Percentiles rank a stretch among this genome's conserved stretches.
phyloP scores from a whole-genome alignment of 2,113 vertebrate genomes.

The Henicopernis longicauda region DNA sequence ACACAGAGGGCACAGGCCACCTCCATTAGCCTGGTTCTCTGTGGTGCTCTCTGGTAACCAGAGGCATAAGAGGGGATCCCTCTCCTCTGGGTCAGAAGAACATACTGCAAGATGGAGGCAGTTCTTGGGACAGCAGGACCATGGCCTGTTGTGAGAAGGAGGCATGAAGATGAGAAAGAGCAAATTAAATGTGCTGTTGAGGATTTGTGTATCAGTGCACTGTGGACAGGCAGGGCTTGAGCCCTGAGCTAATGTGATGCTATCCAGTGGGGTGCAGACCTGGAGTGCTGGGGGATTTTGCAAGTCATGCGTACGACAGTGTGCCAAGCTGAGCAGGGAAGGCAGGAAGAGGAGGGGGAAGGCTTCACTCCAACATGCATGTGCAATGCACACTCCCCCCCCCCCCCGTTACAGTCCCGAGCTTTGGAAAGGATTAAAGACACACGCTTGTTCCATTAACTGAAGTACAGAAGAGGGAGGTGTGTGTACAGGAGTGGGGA shows the following conservation, averaged over 20 bases:
- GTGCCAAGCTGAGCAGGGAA: background rate
- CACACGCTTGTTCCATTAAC: background rate
- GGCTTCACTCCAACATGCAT: background rate
- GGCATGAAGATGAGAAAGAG: background rate
- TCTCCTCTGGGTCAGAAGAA: background rate
- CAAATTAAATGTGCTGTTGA: background rate
- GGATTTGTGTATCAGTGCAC: fast-evolving
- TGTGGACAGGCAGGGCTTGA: background rate
- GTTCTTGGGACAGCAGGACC: background rate
- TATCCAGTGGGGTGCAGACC: background rate
- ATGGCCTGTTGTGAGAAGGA: background rate
- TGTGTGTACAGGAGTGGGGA: background rate
- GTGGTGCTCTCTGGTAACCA: background rate
- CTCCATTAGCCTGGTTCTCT: background rate
- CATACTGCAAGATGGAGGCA: background rate
- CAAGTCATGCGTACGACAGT: background rate
- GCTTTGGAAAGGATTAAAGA: background rate
- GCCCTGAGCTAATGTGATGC: background rate
- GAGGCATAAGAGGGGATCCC: background rate
- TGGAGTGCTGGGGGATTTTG: background rate
- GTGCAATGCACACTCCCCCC: background rate
- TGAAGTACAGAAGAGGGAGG: background rate
- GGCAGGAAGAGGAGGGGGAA: background rate
- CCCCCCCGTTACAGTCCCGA: background rate
- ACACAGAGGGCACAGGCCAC: background rate